A percentile compares a stretch with the other conserved stretches of the same genome.
These are phyloP conservation scores for Lordiphosa fenestrarum DNA, from an alignment of 2,888 invertebrate species.

Conservation along the genomic window DNA sequence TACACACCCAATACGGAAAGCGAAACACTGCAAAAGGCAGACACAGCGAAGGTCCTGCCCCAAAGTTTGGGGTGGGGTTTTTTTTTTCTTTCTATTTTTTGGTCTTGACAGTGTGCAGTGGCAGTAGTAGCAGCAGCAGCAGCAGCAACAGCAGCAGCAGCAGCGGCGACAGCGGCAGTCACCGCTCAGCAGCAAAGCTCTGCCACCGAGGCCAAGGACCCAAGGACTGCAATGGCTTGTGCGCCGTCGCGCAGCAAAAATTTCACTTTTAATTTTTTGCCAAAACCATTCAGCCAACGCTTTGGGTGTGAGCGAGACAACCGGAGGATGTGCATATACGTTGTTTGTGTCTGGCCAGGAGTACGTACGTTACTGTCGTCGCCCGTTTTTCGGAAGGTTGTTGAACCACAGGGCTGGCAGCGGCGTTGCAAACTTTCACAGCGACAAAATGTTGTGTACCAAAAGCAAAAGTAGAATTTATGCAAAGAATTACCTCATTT, in stretches of 20 bases:
- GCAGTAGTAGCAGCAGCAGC: constrained; percentile 13
- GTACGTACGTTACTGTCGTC: constrained; percentile 29
- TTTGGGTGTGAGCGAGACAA: constrained; percentile 57
- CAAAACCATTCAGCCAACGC: constrained; percentile 26
- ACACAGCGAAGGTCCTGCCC: constrained; percentile 58
- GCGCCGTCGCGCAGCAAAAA: constrained; percentile 72
- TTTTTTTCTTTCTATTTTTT: constrained; percentile 20
- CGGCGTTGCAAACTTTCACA: constrained; percentile 38
- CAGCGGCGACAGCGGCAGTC: constrained; percentile 2
- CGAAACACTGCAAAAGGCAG: constrained; percentile 65
- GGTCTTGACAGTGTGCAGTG: constrained; percentile 75
- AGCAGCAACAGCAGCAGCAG: constrained; percentile 20
- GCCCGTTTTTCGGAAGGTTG: constrained; percentile 50
- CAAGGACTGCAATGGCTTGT: constrained; percentile 41
- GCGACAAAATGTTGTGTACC: constrained; percentile 30
- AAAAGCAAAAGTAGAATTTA: constrained; percentile 50
- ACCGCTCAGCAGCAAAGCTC: constrained; percentile 35
- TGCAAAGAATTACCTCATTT: constrained; percentile 29
- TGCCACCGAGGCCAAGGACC: constrained; percentile 75
- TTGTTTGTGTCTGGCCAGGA: constrained; percentile 52
- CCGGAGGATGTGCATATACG: constrained; percentile 43
- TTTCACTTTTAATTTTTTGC: constrained; percentile 80
- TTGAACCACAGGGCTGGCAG: constrained; percentile 53
- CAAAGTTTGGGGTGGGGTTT: constrained; percentile 58
- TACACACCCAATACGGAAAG: constrained; percentile 79